Conservation (phyloP, 2,888 invertebrate genomes). For the Halocaridina rubra region DNA sequence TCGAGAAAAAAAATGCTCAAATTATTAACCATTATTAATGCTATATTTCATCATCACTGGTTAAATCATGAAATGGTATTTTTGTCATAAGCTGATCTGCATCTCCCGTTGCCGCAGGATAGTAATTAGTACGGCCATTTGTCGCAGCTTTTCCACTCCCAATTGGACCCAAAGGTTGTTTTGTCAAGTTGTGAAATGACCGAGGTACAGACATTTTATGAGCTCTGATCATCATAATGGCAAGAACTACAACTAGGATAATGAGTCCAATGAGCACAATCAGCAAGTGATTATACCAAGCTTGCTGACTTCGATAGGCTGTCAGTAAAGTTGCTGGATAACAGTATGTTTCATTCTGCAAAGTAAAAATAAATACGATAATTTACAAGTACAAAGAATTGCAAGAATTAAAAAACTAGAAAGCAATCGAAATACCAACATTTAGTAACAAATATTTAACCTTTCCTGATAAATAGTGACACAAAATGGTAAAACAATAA, state of each 20-base stretch:
- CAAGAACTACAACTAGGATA: background rate
- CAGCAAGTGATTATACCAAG: constrained; percentile 20
- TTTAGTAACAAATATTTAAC: too few relatives aligned
- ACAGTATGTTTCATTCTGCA: constrained; percentile 27
- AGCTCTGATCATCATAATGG: constrained; percentile 6
- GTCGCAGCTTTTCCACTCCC: background rate
- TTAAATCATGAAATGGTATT: constrained; percentile 41
- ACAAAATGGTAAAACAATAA: too few relatives aligned
- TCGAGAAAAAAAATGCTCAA: too few relatives aligned
- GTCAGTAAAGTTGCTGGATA: constrained; percentile 7
- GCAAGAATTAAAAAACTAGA: too few relatives aligned
- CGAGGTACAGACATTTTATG: background rate
- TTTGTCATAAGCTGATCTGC: constrained; percentile 23
- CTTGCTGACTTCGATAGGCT: constrained; percentile 21
- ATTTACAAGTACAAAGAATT: too few relatives aligned
- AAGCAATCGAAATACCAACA: too few relatives aligned
- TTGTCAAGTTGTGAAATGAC: background rate
- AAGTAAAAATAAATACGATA: background rate
- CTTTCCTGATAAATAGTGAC: too few relatives aligned
- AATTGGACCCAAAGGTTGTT: background rate
- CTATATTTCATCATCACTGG: constrained; percentile 40
- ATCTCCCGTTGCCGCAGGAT: background rate
- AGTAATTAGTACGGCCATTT: constrained; percentile 12
- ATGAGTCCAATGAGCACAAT: background rate
- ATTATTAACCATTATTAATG: too few relatives aligned